Evolutionary conservation across 2,888 invertebrate species (phyloP).

Genomic region (Dicranocentrus wangi): DNA sequence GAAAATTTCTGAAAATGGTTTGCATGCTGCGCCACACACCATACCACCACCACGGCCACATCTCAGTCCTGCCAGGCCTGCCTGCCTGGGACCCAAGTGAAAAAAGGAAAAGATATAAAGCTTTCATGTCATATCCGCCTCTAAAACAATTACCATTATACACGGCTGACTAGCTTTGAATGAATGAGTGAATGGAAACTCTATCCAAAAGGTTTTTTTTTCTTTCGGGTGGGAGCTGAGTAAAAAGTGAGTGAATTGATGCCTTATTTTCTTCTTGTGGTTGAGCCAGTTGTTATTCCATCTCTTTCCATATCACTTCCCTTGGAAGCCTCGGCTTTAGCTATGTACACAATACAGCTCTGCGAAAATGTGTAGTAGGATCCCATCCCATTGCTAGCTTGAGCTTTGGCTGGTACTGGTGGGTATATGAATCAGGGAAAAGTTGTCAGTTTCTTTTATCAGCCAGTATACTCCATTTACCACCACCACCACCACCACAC

Average conservation of each 20-base stretch:
- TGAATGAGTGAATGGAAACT: conserved; percentile 54
- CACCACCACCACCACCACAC: background rate
- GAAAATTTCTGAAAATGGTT: no score
- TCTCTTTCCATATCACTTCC: conserved; percentile 50
- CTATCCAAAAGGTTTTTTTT: conserved; percentile 2
- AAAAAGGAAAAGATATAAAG: conserved; percentile 56
- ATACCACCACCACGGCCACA: no score
- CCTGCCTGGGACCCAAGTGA: no score
- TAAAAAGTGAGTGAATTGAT: conserved; percentile 57
- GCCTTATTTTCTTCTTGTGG: conserved; percentile 63
- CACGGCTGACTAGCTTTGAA: conserved; percentile 64
- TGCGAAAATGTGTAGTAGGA: conserved; percentile 46
- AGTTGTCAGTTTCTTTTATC: conserved; percentile 13
- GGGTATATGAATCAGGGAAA: conserved; percentile 3
- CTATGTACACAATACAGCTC: no score
- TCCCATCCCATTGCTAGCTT: no score
- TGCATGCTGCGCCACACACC: no score
- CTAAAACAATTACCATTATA: conserved; percentile 66
- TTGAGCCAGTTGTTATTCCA: conserved; percentile 52
- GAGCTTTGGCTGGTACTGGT: no score
- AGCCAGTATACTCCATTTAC: conserved; percentile 11
- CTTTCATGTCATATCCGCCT: conserved; percentile 66
- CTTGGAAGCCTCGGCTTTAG: no score
- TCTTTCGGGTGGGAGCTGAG: conserved; percentile 14
- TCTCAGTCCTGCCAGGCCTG: no score